Base-by-base conservation (phyloP, 2,888 invertebrate genomes). In the Brachyptera risi region DNA sequence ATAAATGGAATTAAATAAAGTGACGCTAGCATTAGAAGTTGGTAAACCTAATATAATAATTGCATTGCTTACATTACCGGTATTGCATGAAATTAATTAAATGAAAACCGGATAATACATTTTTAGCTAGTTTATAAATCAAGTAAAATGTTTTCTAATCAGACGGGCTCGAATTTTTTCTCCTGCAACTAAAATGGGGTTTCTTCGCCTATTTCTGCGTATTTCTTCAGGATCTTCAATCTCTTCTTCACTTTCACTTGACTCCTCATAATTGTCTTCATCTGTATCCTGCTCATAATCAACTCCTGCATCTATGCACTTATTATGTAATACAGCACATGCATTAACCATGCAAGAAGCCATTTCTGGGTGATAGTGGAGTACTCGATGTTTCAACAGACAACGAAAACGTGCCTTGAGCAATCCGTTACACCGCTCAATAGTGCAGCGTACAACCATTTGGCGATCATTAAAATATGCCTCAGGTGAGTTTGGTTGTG, bases 381-480 rank as follows among this genome's bases (percentile, higher is more conserved):
- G 50, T 3, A 50, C 50, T 15, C 50, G 50, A 24, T 50, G 26
- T 24, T 50, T 50, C 13, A 50, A 27, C 9, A 3, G 3, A 27
- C 50, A 50, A 1, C 50, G 50, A 11, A 23, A 50, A 2, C 50
- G 24, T 13, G 24, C 26, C 15, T 50, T 50, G 3, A 50, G 27
- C 13, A 50, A 15, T 7, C 50, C 26, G 26, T 50, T 50, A 26
- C 50, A 50, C 4, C 50, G 50, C n/a, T 50, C 50, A 2, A 50
- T 26, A 4, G 50, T 50, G 27, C 26, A 50, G n/a, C 50, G 24
- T 5, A 26, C 50, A 7, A 50, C 27, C 26, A 3, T 21, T 24
- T 26, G 27, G n/a, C 50, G 24, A 15, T 24, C 4, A 24, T 50
- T 50, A 17, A 26, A 50, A 7, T 4, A 2, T n/a, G 24, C 50